A percentile compares a stretch with the other conserved stretches of the same genome.
These are phyloP conservation scores for Minunthozetes semirufus DNA, from an alignment of 2,888 invertebrate genomes.

Conservation along the genomic window DNA sequence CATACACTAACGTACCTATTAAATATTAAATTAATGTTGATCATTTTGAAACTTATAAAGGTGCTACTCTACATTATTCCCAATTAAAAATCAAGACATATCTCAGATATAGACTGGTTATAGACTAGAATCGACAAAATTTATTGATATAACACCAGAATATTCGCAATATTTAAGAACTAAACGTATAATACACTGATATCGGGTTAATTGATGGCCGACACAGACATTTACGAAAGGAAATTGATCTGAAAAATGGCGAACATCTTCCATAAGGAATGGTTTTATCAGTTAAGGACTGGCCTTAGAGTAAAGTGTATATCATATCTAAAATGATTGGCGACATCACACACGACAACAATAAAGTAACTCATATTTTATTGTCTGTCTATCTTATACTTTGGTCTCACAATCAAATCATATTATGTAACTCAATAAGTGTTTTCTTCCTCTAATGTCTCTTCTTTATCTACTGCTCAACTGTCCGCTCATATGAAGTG, in stretches of 20 bases:
- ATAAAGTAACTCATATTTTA: neutral
- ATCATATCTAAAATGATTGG: constrained; percentile 8
- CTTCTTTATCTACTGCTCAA: neutral
- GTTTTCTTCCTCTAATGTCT: neutral
- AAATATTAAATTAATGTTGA: too few species aligned
- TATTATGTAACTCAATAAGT: neutral
- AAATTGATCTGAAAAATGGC: constrained; percentile 6
- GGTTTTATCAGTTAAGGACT: neutral
- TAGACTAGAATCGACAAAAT: neutral
- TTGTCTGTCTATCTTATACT: neutral
- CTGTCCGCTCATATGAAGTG: neutral
- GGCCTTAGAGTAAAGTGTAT: neutral
- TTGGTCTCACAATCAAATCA: constrained; percentile 2
- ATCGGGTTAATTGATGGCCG: neutral
- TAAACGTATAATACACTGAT: neutral
- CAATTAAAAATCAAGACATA: too few species aligned
- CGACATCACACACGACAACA: neutral
- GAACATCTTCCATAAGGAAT: neutral
- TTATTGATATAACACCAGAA: neutral
- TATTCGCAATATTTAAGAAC: neutral
- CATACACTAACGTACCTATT: too few species aligned
- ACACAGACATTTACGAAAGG: constrained; percentile 1
- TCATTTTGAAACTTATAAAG: too few species aligned
- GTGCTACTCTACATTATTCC: too few species aligned
- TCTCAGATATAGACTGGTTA: too few species aligned